Percentiles rank a stretch among this genome's conserved stretches.
Evolutionary conservation across 2,888 invertebrate species (phyloP).

Genomic region (Linnaemya vulpina): DNA sequence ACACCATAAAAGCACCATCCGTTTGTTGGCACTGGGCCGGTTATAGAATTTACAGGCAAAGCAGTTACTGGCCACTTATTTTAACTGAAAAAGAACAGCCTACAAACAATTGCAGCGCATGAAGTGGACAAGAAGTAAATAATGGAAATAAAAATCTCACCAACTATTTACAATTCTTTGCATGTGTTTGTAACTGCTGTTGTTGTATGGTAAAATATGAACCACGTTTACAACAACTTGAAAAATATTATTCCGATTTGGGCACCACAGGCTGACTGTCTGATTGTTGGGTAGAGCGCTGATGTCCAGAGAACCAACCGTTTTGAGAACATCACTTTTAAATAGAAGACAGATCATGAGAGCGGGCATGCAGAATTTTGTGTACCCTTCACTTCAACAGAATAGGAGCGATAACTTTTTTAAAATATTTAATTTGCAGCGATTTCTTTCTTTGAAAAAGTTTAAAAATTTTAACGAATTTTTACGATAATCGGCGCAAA

Average conservation of each 20-base stretch:
- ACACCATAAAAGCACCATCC: background rate
- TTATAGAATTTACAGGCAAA: background rate
- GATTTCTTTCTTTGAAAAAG: too few species aligned
- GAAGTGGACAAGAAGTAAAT: conserved; percentile 8
- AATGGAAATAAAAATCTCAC: conserved; percentile 26
- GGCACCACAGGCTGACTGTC: conserved; percentile 47
- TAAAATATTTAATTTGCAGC: background rate
- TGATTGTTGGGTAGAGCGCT: background rate
- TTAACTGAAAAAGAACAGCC: background rate
- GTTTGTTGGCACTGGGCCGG: background rate
- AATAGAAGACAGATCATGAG: background rate
- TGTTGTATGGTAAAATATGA: conserved; percentile 15
- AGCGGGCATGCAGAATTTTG: background rate
- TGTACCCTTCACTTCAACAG: background rate
- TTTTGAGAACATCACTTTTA: background rate
- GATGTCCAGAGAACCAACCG: conserved; percentile 14
- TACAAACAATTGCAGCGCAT: background rate
- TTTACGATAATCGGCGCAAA: too few species aligned
- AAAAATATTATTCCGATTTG: conserved; percentile 28
- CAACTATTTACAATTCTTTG: conserved; percentile 15
- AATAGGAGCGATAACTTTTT: background rate
- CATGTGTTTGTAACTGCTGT: background rate
- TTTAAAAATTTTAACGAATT: too few species aligned
- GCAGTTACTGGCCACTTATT: background rate
- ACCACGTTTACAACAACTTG: conserved; percentile 15